These are phyloP conservation scores for Protodeltote pygarga DNA, from an alignment of 2,888 invertebrate genomes.

Conservation along the genomic window DNA sequence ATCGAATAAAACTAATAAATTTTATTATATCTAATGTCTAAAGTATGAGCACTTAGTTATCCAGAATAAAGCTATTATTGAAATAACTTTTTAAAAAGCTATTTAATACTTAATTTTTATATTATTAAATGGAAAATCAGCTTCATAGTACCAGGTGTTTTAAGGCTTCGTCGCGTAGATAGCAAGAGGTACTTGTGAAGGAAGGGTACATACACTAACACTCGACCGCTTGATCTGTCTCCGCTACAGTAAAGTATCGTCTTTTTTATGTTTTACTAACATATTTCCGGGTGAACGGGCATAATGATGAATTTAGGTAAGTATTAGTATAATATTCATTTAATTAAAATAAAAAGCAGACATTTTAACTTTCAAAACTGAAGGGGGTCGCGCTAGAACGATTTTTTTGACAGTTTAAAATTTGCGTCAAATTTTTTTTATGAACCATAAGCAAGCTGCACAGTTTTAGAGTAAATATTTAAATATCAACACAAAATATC, in stretches of 20 bases:
- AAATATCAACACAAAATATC: conserved; percentile 7
- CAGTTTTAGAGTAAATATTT: conserved; percentile 20
- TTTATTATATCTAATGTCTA: conserved; percentile 12
- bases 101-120: conserved; percentile 23
- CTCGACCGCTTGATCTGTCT: conserved; percentile 54
- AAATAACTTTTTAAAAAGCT: conserved; percentile 16
- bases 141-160: conserved; percentile 31
- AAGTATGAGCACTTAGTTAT: conserved; percentile 10
- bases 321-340: conserved; percentile 16
- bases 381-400: neutral
- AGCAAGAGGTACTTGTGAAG: conserved; percentile 67
- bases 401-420: too few species aligned
- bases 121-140: conserved; percentile 29
- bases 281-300: conserved; percentile 59
- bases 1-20: conserved; percentile 13
- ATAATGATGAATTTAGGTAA: conserved; percentile 37
- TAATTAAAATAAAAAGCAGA: conserved; percentile 4
- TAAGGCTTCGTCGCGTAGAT: conserved; percentile 45
- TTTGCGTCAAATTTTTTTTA: too few species aligned
- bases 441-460: too few species aligned
- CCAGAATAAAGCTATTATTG: conserved; percentile 24
- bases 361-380: neutral
- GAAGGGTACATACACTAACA: conserved; percentile 69
- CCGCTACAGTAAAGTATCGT: conserved; percentile 55
- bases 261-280: conserved; percentile 60